phyloP scores from a whole-genome alignment of 2,113 vertebrate species.

The Callithrix jacchus region DNA sequence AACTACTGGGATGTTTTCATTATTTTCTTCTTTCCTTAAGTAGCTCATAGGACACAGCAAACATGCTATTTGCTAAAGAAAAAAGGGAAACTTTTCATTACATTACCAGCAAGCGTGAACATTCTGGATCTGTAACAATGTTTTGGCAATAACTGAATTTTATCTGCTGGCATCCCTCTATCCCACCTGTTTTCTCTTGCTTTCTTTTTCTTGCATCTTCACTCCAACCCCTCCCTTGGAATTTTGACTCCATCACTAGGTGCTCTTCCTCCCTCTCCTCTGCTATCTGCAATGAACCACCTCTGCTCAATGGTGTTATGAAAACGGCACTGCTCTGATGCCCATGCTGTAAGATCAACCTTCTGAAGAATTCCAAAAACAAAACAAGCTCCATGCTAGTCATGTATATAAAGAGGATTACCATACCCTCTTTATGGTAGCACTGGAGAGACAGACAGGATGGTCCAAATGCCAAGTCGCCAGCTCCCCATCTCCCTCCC shows the following conservation, averaged over 20 bases:
- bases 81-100: neutral
- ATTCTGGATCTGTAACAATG: neutral
- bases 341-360: neutral
- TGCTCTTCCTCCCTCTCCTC: neutral
- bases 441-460: neutral
- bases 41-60: neutral
- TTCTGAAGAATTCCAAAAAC: neutral
- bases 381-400: neutral
- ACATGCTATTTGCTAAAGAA: neutral
- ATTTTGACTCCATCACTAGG: neutral
- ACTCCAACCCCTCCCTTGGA: neutral
- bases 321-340: neutral
- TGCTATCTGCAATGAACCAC: neutral
- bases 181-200: neutral
- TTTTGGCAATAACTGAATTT: neutral
- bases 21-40: slow-evolving; percentile 17
- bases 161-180: neutral
- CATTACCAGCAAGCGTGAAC: neutral
- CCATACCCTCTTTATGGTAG: neutral
- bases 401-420: neutral
- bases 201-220: neutral
- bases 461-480: neutral
- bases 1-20: neutral
- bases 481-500: neutral
- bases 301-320: neutral